These are phyloP conservation scores for Axis porcinus DNA, from an alignment of 2,113 vertebrate genomes.

Conservation along the genomic window DNA sequence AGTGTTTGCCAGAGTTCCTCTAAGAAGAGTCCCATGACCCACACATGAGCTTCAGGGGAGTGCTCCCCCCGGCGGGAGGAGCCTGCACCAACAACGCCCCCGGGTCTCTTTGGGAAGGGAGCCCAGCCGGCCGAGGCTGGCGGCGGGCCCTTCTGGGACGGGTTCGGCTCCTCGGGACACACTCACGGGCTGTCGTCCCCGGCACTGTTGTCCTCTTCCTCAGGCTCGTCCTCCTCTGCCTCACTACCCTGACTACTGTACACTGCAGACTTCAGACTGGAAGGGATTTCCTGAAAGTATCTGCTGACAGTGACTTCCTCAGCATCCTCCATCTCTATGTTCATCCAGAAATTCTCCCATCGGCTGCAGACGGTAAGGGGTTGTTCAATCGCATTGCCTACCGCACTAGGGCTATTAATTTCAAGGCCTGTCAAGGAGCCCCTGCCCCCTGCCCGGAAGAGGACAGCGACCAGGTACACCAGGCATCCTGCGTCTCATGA, in stretches of 20 bases:
- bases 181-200: slow-evolving; percentile 73
- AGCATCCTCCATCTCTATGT: slow-evolving; percentile 71
- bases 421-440: slow-evolving; percentile 48
- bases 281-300: slow-evolving; percentile 71
- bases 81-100: background rate
- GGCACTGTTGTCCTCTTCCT: slow-evolving; percentile 67
- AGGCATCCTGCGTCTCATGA: slow-evolving; percentile 54
- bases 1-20: background rate
- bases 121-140: background rate
- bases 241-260: slow-evolving; percentile 77
- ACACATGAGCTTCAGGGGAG: background rate
- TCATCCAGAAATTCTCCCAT: slow-evolving; percentile 72
- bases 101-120: background rate
- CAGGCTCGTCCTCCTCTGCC: slow-evolving; percentile 64
- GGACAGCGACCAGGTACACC: background rate
- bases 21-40: background rate
- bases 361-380: slow-evolving; percentile 74
- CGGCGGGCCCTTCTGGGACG: background rate
- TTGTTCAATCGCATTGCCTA: slow-evolving; percentile 66
- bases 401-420: slow-evolving; percentile 51
- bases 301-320: slow-evolving; percentile 69
- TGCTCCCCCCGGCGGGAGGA: background rate
- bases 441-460: slow-evolving; percentile 11
- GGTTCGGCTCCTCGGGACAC: slow-evolving; percentile 41
- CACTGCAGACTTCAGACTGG: slow-evolving; percentile 64